Evolutionary conservation across 2,113 vertebrate genomes (phyloP), one percentile per base, ranked within the genome.

Genomic region (Copsychus sechellarum): DNA sequence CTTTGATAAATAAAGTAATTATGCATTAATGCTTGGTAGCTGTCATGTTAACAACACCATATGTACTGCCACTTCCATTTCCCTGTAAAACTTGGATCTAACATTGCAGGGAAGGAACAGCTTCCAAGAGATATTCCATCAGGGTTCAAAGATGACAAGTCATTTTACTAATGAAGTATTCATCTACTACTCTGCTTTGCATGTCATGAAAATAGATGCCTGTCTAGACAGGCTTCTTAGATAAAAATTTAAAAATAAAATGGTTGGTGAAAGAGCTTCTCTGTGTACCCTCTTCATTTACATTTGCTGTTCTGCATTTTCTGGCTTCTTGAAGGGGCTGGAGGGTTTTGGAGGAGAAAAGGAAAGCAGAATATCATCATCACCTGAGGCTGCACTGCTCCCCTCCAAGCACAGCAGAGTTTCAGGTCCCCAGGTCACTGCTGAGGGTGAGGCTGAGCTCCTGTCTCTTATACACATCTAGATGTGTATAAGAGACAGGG

Each of bases 141-240:
- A 77, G 69, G 81, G 93, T 96, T 95, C 89, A 94, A 90, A 90
- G 81, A 91, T 69, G 62, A 93, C 90, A 96, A 90, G 54, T 83
- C 78, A 69, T 95, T 93, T 88, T 50, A 79, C 80, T 94, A 93
- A 96, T 88, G 72, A 95, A 92, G 91, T 40, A 95, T 93, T 92
- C 92, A 95, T 81, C 91, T 47, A 72, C 82, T 71, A 74, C 78
- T 71, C 90, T 92, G 85, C 79, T 95, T 94, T 93, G 90, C 93
- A 90, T 93, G 81, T 71, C 90, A 93, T 94, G 96, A 81, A 92
- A 94, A 94, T 65, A 97, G 85, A 93, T 76, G 60, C 81, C 61
- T 97, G 90, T 86, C 95, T 97, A 96, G 90, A 92, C 81, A 86
- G 60, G 61, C 78, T 72, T 81, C 67, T 94, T 28, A 69, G 73